Percentiles rank a stretch among this genome's conserved stretches.
Evolutionary conservation across 2,888 invertebrate genomes (phyloP).

Genomic region (Antheraea assamensis): DNA sequence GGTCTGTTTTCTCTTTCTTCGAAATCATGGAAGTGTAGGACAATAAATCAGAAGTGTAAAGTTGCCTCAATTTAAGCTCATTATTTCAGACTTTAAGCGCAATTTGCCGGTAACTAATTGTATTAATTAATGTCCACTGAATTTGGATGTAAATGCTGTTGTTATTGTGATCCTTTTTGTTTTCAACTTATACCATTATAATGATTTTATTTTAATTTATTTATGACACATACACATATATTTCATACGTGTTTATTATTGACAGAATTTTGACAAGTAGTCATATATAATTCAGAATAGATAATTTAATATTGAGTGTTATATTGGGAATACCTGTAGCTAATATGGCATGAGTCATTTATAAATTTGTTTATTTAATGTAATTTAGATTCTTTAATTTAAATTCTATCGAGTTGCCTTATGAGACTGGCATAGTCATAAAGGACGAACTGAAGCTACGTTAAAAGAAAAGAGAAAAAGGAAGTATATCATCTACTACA

Average conservation of each 20-base stretch:
- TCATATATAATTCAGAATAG: background rate
- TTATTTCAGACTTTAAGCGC: conserved; percentile 77
- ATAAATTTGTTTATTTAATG: too few relatives aligned
- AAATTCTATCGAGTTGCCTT: too few relatives aligned
- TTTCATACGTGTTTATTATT: background rate
- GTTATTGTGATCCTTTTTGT: conserved; percentile 55
- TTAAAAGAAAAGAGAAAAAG: too few relatives aligned
- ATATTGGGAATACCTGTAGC: too few relatives aligned
- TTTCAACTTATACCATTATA: conserved; percentile 44
- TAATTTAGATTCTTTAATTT: too few relatives aligned
- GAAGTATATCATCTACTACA: too few relatives aligned
- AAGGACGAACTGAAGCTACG: too few relatives aligned
- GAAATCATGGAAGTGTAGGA: conserved; percentile 77
- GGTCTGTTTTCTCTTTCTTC: conserved; percentile 81
- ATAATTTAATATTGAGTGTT: background rate
- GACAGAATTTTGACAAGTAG: background rate
- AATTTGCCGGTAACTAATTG: conserved; percentile 80
- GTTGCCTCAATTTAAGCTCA: conserved; percentile 79
- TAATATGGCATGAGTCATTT: too few relatives aligned
- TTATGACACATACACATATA: background rate
- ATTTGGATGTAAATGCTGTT: conserved; percentile 66
- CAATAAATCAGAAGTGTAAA: conserved; percentile 82
- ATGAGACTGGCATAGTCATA: too few relatives aligned
- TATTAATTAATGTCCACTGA: conserved; percentile 80
- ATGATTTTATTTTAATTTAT: background rate